Evolutionary conservation across 1,140 invertebrate genomes (phyloP).

Genomic region (Chironomus tepperi): DNA sequence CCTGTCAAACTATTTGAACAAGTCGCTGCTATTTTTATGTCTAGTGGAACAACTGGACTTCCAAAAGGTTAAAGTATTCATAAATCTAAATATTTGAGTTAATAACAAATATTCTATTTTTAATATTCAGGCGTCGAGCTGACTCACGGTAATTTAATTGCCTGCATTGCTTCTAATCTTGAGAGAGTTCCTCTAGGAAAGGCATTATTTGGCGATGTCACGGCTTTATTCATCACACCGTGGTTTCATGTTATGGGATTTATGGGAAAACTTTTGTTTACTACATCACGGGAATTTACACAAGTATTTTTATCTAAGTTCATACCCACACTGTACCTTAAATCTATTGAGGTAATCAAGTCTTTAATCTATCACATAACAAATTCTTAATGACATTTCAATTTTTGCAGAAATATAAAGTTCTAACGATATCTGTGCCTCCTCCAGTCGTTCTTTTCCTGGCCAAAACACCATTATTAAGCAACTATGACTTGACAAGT

Average conservation of each 20-base stretch:
- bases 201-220: conserved; percentile 26
- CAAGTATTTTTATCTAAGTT: conserved; percentile 56
- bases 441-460: conserved; percentile 56
- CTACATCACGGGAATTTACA: conserved; percentile 44
- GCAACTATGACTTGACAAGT: conserved; percentile 51
- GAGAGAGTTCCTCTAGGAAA: neutral
- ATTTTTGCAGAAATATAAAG: conserved; percentile 39
- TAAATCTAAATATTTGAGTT: too few relatives aligned
- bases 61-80: conserved; percentile 50
- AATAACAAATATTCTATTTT: too few relatives aligned
- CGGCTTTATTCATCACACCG: conserved; percentile 35
- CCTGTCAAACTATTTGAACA: conserved; percentile 36
- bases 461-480: conserved; percentile 52
- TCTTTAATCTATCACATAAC: conserved; percentile 23
- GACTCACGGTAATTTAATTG: conserved; percentile 53
- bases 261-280: conserved; percentile 38
- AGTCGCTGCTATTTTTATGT: conserved; percentile 42
- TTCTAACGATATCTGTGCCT: conserved; percentile 51
- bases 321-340: conserved; percentile 55
- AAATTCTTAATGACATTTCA: neutral
- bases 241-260: conserved; percentile 43
- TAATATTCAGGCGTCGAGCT: conserved; percentile 46
- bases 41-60: conserved; percentile 65
- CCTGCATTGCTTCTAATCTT: conserved; percentile 27
- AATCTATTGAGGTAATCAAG: conserved; percentile 45